Evolutionary conservation across 2,113 vertebrate genomes (phyloP).

Genomic region (Acanthochromis polyacanthus): DNA sequence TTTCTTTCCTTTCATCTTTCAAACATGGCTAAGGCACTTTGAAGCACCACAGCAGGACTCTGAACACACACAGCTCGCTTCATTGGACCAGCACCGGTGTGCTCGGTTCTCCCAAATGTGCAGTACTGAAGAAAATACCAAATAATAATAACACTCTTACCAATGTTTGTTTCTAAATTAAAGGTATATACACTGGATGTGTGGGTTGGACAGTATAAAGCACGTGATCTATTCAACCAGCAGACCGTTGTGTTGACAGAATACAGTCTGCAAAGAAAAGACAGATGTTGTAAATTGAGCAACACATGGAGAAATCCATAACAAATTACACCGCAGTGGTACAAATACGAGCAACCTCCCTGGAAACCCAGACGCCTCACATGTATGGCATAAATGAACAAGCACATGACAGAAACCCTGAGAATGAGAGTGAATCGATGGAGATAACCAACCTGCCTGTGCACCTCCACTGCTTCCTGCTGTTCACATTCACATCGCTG

Average conservation of each 20-base stretch:
- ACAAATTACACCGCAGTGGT: slow-evolving; percentile 11
- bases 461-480: background rate
- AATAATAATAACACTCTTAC: no score
- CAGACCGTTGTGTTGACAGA: background rate
- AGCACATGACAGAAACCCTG: background rate
- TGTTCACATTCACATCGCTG: background rate
- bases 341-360: slow-evolving; percentile 14
- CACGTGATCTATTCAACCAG: background rate
- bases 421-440: background rate
- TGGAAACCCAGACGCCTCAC: slow-evolving; percentile 3
- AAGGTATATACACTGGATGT: no score
- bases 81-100: background rate
- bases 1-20: slow-evolving; percentile 57
- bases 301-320: slow-evolving; percentile 7
- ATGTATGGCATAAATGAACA: background rate
- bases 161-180: no score
- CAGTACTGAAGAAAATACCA: no score
- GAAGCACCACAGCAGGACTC: slow-evolving; percentile 34
- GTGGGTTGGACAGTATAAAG: no score
- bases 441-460: background rate
- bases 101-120: slow-evolving; percentile 1
- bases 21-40: slow-evolving; percentile 33
- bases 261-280: background rate
- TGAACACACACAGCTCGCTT: slow-evolving; percentile 25
- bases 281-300: background rate